phyloP scores from a whole-genome alignment of 2,113 vertebrate species.

The Tichodroma muraria region DNA sequence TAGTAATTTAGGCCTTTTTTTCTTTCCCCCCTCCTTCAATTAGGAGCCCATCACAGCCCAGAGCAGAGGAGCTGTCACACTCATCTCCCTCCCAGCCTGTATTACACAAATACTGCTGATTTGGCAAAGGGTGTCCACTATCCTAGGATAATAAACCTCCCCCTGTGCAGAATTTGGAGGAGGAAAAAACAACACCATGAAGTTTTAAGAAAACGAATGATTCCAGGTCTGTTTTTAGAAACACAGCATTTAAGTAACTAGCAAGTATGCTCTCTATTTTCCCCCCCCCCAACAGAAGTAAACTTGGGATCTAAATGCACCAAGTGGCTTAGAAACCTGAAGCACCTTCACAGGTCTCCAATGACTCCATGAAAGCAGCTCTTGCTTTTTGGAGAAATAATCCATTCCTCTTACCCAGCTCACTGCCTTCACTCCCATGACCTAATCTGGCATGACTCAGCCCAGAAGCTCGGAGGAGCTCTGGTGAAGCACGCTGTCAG shows the following conservation, averaged over 20 bases:
- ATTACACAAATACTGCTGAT: neutral
- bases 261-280: neutral
- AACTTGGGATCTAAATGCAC: neutral
- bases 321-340: neutral
- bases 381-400: slow-evolving; percentile 16
- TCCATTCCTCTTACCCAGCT: slow-evolving; percentile 6
- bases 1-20: neutral
- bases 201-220: fast-evolving
- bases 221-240: neutral
- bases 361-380: neutral
- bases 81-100: neutral
- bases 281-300: neutral
- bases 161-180: neutral
- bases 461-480: neutral
- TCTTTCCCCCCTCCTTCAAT: fast-evolving
- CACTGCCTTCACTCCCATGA: slow-evolving; percentile 22
- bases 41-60: neutral
- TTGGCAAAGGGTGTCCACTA: neutral
- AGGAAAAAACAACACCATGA: too few relatives aligned
- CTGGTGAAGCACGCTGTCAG: neutral
- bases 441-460: slow-evolving; percentile 22
- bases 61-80: neutral
- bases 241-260: neutral
- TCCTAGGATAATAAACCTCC: neutral
- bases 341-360: neutral